Evolutionary conservation across 2,113 vertebrate genomes (phyloP).

Genomic region (Sander vitreus): DNA sequence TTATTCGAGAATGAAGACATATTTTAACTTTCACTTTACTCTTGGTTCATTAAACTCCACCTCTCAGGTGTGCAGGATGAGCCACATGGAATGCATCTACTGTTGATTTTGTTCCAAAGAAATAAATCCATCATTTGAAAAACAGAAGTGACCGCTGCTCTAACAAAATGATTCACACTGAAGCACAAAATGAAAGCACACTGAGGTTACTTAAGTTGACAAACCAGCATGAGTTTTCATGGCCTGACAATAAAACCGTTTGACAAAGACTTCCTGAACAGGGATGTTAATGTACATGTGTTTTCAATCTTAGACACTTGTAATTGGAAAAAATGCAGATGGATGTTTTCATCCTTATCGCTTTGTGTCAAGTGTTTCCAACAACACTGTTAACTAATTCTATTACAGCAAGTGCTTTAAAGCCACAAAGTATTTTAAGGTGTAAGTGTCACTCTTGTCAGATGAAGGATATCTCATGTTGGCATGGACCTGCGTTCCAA

Average conservation of each 20-base stretch:
- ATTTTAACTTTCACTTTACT: background rate
- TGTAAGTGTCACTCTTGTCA: slow-evolving; percentile 61
- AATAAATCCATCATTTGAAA: slow-evolving; percentile 33
- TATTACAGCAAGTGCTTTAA: slow-evolving; percentile 18
- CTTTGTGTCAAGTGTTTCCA: slow-evolving; percentile 27
- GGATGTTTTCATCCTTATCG: slow-evolving; percentile 44
- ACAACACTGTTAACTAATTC: slow-evolving; percentile 17
- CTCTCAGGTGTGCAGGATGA: slow-evolving; percentile 42
- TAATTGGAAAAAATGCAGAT: slow-evolving; percentile 29
- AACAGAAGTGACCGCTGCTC: slow-evolving; percentile 23
- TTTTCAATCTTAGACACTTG: slow-evolving; percentile 23
- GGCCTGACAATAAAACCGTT: slow-evolving; percentile 28
- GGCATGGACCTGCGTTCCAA: slow-evolving; percentile 55
- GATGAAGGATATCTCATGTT: slow-evolving; percentile 45
- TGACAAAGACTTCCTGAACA: slow-evolving; percentile 31
- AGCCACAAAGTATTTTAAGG: slow-evolving; percentile 38
- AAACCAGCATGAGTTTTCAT: slow-evolving; percentile 45
- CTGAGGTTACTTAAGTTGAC: slow-evolving; percentile 33
- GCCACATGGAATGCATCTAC: slow-evolving; percentile 34
- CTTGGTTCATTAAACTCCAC: background rate
- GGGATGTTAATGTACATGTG: slow-evolving; percentile 49
- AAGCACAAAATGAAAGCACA: slow-evolving; percentile 43
- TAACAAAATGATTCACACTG: slow-evolving; percentile 47
- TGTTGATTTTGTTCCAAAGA: slow-evolving; percentile 30
- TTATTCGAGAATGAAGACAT: background rate